Evolutionary conservation across 2,888 invertebrate genomes (phyloP).

Genomic region (Rhogogaster chlorosoma): DNA sequence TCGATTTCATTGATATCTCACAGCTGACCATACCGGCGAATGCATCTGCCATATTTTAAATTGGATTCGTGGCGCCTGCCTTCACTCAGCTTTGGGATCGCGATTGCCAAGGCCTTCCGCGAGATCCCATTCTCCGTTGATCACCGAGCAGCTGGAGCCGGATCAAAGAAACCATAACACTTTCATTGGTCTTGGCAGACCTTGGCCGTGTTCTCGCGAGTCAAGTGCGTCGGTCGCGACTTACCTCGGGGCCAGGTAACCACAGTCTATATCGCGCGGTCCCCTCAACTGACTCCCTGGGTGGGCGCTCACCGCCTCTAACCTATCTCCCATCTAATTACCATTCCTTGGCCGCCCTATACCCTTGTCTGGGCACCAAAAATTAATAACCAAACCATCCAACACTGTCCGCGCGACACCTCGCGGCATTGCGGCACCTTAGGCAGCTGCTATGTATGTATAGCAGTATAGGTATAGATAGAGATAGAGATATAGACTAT

Average conservation of each 20-base stretch:
- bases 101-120: background rate
- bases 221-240: conserved; percentile 50
- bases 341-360: conserved; percentile 47
- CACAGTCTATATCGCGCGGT: conserved; percentile 2
- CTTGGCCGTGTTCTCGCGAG: conserved; percentile 50
- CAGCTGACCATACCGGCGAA: conserved; percentile 23
- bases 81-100: background rate
- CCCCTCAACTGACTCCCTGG: conserved; percentile 42
- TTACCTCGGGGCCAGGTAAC: conserved; percentile 38
- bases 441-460: conserved; percentile 10
- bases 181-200: conserved; percentile 42
- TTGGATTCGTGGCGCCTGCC: background rate
- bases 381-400: conserved; percentile 47
- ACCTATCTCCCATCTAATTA: conserved; percentile 51
- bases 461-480: background rate
- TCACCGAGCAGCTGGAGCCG: conserved; percentile 8
- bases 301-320: conserved; percentile 50
- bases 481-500: background rate
- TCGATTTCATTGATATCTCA: conserved; percentile 25
- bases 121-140: conserved; percentile 24
- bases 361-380: conserved; percentile 48
- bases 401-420: conserved; percentile 44
- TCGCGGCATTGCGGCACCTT: conserved; percentile 44
- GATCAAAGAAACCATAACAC: conserved; percentile 32
- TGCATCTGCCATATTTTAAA: conserved; percentile 35